Evolutionary conservation across 2,797 vertebrate genomes (phyloP).

Genomic region (Xenops minutus): DNA sequence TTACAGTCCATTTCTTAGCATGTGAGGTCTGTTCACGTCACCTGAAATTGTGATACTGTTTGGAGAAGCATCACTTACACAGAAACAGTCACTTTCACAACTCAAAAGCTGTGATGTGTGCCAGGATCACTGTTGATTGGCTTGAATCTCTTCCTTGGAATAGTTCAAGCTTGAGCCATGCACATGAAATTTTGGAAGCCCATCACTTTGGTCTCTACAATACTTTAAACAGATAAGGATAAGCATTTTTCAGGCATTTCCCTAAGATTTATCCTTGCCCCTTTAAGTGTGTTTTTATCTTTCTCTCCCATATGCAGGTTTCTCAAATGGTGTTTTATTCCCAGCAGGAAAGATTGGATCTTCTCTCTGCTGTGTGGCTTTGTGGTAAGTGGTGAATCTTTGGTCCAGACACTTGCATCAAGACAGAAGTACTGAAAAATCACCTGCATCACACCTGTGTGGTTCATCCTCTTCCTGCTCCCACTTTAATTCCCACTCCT

Average conservation of each 20-base stretch:
- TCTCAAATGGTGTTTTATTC: not conserved
- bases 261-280: not conserved
- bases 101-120: not conserved
- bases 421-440: not conserved
- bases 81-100: not conserved
- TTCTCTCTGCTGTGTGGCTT: not conserved
- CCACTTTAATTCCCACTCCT: not conserved
- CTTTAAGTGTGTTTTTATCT: not conserved
- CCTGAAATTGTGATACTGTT: not conserved
- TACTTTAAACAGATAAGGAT: not conserved
- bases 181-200: not conserved
- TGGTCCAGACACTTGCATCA: not conserved
- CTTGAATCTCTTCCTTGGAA: not conserved
- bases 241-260: not conserved
- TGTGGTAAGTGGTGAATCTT: not conserved
- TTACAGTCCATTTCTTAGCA: not conserved
- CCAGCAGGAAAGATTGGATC: accelerated
- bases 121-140: not conserved
- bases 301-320: not conserved
- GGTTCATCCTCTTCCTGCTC: not conserved
- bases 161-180: not conserved
- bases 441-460: not conserved
- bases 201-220: not conserved
- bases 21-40: not conserved
- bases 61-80: not conserved